A percentile compares a stretch with the other conserved stretches of the same genome.
Conservation (phyloP, 2,113 vertebrate species). For the Perca flavescens region DNA sequence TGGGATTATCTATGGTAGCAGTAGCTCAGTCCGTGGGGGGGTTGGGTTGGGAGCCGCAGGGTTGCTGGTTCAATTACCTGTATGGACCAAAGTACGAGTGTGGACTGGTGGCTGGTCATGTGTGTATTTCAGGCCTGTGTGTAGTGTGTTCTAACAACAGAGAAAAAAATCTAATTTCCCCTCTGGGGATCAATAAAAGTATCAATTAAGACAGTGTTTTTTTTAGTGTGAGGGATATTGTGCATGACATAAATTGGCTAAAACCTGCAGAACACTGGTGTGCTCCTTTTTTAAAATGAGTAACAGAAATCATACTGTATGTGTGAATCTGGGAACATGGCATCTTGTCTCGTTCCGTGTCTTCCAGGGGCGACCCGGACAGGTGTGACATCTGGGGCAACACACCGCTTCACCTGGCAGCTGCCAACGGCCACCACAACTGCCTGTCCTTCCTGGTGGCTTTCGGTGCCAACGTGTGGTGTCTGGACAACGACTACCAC, state of each 20-base stretch:
- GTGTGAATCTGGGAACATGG: neutral
- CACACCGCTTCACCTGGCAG: slow-evolving; percentile 95
- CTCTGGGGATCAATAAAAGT: no score
- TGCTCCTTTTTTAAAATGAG: neutral
- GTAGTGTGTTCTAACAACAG: no score
- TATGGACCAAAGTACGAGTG: no score
- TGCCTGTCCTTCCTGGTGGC: slow-evolving; percentile 97
- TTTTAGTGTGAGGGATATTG: no score
- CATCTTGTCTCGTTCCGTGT: neutral
- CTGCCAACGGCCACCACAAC: slow-evolving; percentile 94
- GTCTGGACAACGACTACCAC: slow-evolving; percentile 98
- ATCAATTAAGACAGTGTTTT: no score
- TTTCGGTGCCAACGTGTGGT: slow-evolving; percentile 98
- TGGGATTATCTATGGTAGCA: no score
- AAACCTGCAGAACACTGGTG: neutral
- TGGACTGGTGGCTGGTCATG: no score
- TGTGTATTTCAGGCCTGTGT: no score
- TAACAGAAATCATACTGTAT: neutral
- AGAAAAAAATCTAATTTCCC: no score
- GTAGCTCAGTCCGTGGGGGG: no score
- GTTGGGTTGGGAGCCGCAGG: no score
- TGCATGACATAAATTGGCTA: accelerated
- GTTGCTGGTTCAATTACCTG: no score
- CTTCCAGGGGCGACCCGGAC: slow-evolving; percentile 93
- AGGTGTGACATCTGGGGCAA: slow-evolving; percentile 99